Conservation (phyloP, 2,888 invertebrate genomes). For the Hyposoter dolosus region DNA sequence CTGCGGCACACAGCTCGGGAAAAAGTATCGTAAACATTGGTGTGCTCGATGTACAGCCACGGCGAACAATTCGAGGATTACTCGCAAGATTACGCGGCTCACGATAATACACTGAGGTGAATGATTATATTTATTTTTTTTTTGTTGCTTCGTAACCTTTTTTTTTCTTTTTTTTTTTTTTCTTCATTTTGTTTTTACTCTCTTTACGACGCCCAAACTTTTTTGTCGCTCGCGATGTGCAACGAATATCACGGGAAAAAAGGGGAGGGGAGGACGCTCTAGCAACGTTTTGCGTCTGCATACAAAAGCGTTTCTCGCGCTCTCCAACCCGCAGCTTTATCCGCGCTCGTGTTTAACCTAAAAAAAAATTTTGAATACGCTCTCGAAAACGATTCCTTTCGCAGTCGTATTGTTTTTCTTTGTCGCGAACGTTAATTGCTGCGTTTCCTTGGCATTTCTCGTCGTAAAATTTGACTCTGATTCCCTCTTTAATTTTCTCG, state of each 20-base stretch:
- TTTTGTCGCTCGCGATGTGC: neutral
- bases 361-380: slow-evolving; percentile 13
- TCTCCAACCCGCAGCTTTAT: slow-evolving; percentile 2
- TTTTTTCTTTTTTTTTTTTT: neutral
- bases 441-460: slow-evolving; percentile 10
- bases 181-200: neutral
- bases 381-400: neutral
- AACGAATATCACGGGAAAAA: slow-evolving; percentile 1
- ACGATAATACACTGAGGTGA: slow-evolving; percentile 64
- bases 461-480: slow-evolving; percentile 60
- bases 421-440: neutral
- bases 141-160: neutral
- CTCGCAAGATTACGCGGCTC: slow-evolving; percentile 62
- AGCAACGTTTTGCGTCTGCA: slow-evolving; percentile 33
- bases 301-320: slow-evolving; percentile 39
- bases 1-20: slow-evolving; percentile 51
- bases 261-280: slow-evolving; percentile 22
- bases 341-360: slow-evolving; percentile 48
- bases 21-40: slow-evolving; percentile 63
- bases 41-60: slow-evolving; percentile 66
- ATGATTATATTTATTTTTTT: slow-evolving; percentile 36
- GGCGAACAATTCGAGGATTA: slow-evolving; percentile 62
- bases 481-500: slow-evolving; percentile 70
- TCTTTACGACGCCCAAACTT: neutral
- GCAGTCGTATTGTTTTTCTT: neutral